These are phyloP conservation scores for Petroica traversi DNA, from an alignment of 2,113 vertebrate species.

Conservation along the genomic window DNA sequence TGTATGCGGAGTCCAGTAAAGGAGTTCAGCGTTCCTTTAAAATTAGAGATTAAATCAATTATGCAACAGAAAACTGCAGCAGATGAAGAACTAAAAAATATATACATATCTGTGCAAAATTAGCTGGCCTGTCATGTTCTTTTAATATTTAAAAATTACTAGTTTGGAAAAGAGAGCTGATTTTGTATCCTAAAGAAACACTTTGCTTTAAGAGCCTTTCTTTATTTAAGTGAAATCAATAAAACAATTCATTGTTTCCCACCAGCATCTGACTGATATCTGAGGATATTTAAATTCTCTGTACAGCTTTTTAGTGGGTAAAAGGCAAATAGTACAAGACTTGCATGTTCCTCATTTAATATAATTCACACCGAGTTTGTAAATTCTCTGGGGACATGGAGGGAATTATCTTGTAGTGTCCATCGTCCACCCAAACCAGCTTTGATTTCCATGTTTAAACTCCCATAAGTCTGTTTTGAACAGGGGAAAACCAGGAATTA, in stretches of 20 bases:
- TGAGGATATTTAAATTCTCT: background rate
- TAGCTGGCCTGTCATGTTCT: slow-evolving; percentile 64
- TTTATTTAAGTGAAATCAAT: background rate
- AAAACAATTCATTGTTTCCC: background rate
- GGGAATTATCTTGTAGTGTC: background rate
- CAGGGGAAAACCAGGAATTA: background rate
- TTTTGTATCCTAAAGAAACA: slow-evolving; percentile 35
- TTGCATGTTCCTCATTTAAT: background rate
- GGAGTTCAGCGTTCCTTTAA: slow-evolving; percentile 77
- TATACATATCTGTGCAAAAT: slow-evolving; percentile 62
- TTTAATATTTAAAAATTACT: slow-evolving; percentile 58
- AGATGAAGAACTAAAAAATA: slow-evolving; percentile 69
- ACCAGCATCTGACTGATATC: background rate
- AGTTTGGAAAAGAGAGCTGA: slow-evolving; percentile 17
- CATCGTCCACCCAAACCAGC: background rate
- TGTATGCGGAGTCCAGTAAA: slow-evolving; percentile 74
- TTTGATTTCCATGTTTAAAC: background rate
- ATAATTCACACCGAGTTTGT: background rate
- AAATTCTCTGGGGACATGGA: background rate
- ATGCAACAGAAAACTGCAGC: slow-evolving; percentile 76
- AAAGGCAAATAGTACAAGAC: background rate
- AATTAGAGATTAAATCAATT: slow-evolving; percentile 85
- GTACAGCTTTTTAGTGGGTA: background rate
- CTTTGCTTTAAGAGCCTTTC: background rate
- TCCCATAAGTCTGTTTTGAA: background rate